Evolutionary conservation across 2,797 vertebrate species (phyloP).

Genomic region (Caiman crocodilus): DNA sequence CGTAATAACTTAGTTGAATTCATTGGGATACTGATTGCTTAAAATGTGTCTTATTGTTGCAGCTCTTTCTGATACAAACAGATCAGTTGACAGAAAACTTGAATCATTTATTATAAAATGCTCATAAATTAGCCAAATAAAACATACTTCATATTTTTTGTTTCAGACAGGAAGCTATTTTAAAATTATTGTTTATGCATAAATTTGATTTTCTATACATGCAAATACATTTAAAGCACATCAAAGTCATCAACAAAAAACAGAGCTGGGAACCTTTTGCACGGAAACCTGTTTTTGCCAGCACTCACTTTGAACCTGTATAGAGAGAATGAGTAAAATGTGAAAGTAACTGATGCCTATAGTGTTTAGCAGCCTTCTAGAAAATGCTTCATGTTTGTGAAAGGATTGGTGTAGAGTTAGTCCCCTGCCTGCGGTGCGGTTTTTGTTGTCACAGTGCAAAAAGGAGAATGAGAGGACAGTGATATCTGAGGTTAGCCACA

Average conservation of each 20-base stretch:
- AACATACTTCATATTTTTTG: not conserved
- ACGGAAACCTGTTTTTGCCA: not conserved
- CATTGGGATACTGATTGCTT: not conserved
- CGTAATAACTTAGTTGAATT: not conserved
- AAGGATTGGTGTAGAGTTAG: not conserved
- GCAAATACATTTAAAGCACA: not conserved
- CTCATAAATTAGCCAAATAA: not conserved
- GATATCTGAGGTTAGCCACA: slow-evolving; percentile 58
- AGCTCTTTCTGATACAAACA: not conserved
- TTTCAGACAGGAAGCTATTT: not conserved
- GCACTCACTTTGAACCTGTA: not conserved
- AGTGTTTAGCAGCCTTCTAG: not conserved
- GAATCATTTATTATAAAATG: not conserved
- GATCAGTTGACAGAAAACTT: not conserved
- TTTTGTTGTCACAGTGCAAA: slow-evolving; percentile 6
- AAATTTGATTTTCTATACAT: not conserved
- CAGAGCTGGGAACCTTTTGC: not conserved
- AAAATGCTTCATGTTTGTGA: not conserved
- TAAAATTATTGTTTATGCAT: not conserved
- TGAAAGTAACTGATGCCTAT: not conserved
- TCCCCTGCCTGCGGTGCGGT: not conserved
- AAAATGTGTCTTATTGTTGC: not conserved
- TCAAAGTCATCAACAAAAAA: not conserved
- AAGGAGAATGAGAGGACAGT: slow-evolving; percentile 31
- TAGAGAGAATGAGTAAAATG: not conserved